phyloP scores from a whole-genome alignment of 2,113 vertebrate species.

The Anthoscopus minutus region DNA sequence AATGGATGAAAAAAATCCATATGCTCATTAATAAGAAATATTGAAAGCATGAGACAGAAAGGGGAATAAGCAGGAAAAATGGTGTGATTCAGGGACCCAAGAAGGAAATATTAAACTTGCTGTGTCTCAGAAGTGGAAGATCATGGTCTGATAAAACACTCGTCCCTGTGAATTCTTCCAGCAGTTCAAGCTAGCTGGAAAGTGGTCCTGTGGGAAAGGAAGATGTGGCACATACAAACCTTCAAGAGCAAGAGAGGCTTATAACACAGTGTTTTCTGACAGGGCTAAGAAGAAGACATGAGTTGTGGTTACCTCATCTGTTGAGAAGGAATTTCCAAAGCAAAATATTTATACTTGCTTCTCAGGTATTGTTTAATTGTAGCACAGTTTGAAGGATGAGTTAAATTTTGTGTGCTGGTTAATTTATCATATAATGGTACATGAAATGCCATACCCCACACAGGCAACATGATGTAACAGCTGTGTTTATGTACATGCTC shows the following conservation, averaged over 20 bases:
- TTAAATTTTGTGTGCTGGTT: neutral
- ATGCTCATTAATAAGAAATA: neutral
- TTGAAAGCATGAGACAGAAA: neutral
- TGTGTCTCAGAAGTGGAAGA: neutral
- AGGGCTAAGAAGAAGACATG: neutral
- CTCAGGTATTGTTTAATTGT: neutral
- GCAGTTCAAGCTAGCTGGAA: neutral
- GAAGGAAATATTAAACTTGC: neutral
- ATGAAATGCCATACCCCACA: neutral
- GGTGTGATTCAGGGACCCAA: neutral
- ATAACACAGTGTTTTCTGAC: neutral
- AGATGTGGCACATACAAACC: neutral
- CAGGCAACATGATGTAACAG: neutral
- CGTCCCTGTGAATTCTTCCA: neutral
- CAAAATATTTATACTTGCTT: neutral
- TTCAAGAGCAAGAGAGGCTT: neutral
- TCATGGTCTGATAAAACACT: accelerated
- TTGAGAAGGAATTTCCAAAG: neutral
- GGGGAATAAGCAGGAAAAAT: neutral
- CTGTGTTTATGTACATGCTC: neutral
- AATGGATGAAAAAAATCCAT: neutral
- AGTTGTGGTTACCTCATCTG: neutral
- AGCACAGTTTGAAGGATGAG: neutral
- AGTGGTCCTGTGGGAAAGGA: neutral
- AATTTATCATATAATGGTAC: neutral